Base-by-base conservation (phyloP, 2,888 invertebrate species). In the Thecophora atra region DNA sequence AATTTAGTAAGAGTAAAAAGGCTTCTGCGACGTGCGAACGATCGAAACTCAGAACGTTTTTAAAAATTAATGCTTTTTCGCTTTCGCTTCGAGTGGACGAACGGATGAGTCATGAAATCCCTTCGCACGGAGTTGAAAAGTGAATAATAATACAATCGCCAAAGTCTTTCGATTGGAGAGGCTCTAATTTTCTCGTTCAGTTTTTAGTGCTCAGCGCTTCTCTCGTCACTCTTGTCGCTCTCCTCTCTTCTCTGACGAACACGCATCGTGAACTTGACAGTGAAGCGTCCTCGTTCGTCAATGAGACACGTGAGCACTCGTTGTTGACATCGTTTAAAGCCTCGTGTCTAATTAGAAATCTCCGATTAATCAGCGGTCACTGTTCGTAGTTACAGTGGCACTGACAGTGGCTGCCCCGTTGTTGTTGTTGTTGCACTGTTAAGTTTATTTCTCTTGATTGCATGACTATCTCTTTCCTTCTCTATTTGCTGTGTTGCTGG, bases 281-380 rank as follows among this genome's bases (percentile, higher is more conserved):
- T 64, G 17, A 47, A 6, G 15, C 21, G 0, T 1, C 19, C 21
- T 42, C 30, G 62, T 62, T 62, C 60, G 60, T 69, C 69, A 62
- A 30, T 70, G 56, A 62, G 51, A 13, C 42, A 62, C 60, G 68
- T 69, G 47, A 42, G 44, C 51, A 4, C 15, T 24, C 26, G 28
- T 26, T 37, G 47, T 70, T 51, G 62, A 47, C 70, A 70, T 62
- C 62, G 28, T 30, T 70, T 70, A 21, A 26, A 62, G 30, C 28
- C 37, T 37, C 69, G 54, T 70, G 19, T 63, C 63, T 70, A 62
- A 70, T 70, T 70, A 63, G 63, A 63, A 70, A 52, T n/a, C 42
- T 67, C 37, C 21, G 67, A 67, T 56, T 56, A 68, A 58, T 58
- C 68, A 68, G 58, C 58, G 68, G n/a, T n/a, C 26, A 6, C n/a